Base-by-base conservation (phyloP, 2,888 invertebrate genomes). In the Zygogramma bicolorata region DNA sequence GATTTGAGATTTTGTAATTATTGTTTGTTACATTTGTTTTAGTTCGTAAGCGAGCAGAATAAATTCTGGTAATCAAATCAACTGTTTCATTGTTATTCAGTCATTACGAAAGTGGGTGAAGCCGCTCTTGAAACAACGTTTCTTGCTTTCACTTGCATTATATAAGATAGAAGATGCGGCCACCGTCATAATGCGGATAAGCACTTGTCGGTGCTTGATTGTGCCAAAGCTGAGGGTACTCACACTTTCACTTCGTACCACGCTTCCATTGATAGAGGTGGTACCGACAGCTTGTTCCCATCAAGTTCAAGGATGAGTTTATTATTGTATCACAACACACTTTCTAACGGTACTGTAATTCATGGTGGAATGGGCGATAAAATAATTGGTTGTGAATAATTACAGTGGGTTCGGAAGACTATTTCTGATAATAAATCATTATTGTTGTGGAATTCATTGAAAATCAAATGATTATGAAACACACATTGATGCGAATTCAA, bases 261-360 rank as follows among this genome's bases (percentile, higher is more conserved):
- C 61, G 70, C 70, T 75, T 53, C 34, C 60, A 66, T 58, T 57
- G 71, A 49, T 60, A 69, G 62, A 68, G 38, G 74, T 68, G 63
- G 70, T 71, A 67, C 65, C 18, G 67, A 62, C 65, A 68, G 65
- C 71, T 70, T 61, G 67, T 68, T 65, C 13, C 53, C 61, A 25
- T 60, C 80, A 80, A 79, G 80, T 78, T 80, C 80, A 79, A 80
- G 78, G 80, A 75, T 78, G 27, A 74, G 22, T 53, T 38, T 27
- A 29, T 22, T 59, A 20, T n/a, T 57, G 58, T 65, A 25, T 65
- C 65, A 42, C 38, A 31, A 57, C 31, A 57, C 13, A 62, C 71
- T 71, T 71, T 71, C 71, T 71, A 71, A 67, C 29, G 31, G 20
- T 53, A 46, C 25, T 10, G 20, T 10, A 46, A 46, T 46, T 46